phyloP scores from a whole-genome alignment of 2,113 vertebrate genomes.

The Actinemys pallida region DNA sequence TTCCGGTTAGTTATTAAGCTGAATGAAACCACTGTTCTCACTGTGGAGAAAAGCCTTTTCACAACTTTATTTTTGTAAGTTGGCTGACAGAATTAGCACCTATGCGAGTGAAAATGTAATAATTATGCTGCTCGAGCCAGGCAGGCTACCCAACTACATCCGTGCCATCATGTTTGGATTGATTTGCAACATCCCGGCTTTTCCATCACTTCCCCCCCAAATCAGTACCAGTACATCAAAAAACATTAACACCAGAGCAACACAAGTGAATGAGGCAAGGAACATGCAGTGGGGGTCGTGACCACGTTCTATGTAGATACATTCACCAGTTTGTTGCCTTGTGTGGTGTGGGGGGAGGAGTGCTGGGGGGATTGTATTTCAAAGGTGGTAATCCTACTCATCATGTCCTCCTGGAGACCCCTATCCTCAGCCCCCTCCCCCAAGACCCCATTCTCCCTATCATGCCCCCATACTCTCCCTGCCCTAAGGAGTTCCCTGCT shows the following conservation, averaged over 20 bases:
- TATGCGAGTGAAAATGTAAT: neutral
- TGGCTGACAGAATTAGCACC: conserved; percentile 75
- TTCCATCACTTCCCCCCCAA: neutral
- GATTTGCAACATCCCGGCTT: conserved; percentile 1
- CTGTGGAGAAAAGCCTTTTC: conserved; percentile 68
- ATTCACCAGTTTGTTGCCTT: neutral
- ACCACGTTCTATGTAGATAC: neutral
- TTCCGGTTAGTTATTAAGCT: conserved; percentile 11
- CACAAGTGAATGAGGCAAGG: neutral
- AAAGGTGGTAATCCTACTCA: too few species aligned
- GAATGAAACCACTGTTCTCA: conserved; percentile 70
- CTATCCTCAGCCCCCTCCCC: too few species aligned
- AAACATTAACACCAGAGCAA: neutral
- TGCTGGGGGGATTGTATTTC: too few species aligned
- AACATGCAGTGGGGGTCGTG: neutral
- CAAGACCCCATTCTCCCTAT: too few species aligned
- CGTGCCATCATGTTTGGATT: conserved; percentile 4
- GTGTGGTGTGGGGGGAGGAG: too few species aligned
- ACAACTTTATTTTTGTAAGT: conserved; percentile 69
- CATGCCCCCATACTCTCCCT: too few species aligned
- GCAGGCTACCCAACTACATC: conserved; percentile 27
- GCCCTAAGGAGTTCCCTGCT: too few species aligned
- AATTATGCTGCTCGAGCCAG: conserved; percentile 35
- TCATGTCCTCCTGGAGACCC: too few species aligned
- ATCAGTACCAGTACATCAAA: neutral